These are phyloP conservation scores for Mythimna albipuncta DNA, from an alignment of 2,888 invertebrate genomes.

Conservation along the genomic window DNA sequence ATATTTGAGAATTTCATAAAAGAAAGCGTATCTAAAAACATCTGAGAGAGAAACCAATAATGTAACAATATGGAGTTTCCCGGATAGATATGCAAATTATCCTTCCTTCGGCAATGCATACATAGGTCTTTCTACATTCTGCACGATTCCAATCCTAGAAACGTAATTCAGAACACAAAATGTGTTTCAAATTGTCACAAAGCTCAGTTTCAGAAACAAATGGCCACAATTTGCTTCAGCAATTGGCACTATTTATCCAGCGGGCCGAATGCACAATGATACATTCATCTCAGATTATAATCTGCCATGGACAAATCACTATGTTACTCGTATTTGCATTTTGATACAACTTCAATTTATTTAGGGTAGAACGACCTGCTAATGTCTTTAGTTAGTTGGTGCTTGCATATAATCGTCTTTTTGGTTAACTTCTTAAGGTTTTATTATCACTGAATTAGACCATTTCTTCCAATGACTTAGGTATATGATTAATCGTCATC, in stretches of 20 bases:
- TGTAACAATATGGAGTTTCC: neutral
- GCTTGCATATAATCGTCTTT: slow-evolving; percentile 24
- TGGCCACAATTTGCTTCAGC: slow-evolving; percentile 69
- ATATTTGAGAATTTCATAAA: neutral
- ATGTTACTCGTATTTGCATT: slow-evolving; percentile 72
- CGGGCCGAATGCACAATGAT: slow-evolving; percentile 74
- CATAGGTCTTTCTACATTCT: neutral
- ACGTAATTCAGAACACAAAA: slow-evolving; percentile 50
- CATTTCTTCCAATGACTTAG: neutral
- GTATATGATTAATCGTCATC: neutral
- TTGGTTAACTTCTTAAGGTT: slow-evolving; percentile 19
- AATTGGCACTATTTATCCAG: slow-evolving; percentile 73
- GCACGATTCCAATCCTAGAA: slow-evolving; percentile 20
- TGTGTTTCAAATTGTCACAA: slow-evolving; percentile 56
- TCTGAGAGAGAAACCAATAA: neutral
- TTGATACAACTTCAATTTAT: slow-evolving; percentile 63
- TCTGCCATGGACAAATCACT: slow-evolving; percentile 82
- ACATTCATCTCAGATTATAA: slow-evolving; percentile 83
- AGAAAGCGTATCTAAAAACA: neutral
- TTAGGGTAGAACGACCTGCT: slow-evolving; percentile 57
- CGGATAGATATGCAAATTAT: neutral
- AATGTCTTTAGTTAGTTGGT: slow-evolving; percentile 29
- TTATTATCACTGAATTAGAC: neutral
- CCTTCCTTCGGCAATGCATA: neutral
- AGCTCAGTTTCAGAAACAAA: slow-evolving; percentile 69